phyloP scores from a whole-genome alignment of 2,888 invertebrate genomes.

The Epinotia ramella region DNA sequence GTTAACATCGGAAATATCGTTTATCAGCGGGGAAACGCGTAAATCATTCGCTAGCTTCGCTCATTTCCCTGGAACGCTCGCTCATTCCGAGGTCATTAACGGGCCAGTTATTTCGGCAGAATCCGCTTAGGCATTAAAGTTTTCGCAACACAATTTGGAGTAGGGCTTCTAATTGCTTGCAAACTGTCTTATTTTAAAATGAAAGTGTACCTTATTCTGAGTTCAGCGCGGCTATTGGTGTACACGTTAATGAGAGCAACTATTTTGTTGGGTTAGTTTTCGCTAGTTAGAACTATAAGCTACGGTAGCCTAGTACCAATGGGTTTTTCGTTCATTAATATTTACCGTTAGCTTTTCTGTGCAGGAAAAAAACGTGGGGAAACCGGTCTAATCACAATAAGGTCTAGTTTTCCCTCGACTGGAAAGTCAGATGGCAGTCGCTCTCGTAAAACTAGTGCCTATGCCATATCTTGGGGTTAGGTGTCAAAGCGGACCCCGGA shows the following conservation, averaged over 20 bases:
- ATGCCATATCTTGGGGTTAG: no score
- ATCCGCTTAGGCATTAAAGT: slow-evolving; percentile 9
- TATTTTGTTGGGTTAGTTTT: background rate
- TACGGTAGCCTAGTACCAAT: no score
- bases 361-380: no score
- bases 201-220: background rate
- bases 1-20: background rate
- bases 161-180: background rate
- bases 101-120: background rate
- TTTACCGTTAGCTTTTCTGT: no score
- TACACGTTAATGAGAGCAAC: background rate
- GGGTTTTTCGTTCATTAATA: no score
- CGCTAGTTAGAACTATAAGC: background rate
- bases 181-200: slow-evolving; percentile 1
- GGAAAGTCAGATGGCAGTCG: no score
- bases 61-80: slow-evolving; percentile 9
- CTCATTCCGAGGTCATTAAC: slow-evolving; percentile 9
- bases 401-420: no score
- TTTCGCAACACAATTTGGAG: background rate
- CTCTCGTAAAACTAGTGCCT: no score
- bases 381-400: no score
- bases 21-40: slow-evolving; percentile 25
- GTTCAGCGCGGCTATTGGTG: background rate
- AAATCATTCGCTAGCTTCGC: slow-evolving; percentile 30
- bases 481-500: no score